A percentile compares a stretch with the other conserved stretches of the same genome.
These are phyloP conservation scores for Enteromius paludinosus DNA, from an alignment of 2,797 vertebrate genomes.

Conservation along the genomic window DNA sequence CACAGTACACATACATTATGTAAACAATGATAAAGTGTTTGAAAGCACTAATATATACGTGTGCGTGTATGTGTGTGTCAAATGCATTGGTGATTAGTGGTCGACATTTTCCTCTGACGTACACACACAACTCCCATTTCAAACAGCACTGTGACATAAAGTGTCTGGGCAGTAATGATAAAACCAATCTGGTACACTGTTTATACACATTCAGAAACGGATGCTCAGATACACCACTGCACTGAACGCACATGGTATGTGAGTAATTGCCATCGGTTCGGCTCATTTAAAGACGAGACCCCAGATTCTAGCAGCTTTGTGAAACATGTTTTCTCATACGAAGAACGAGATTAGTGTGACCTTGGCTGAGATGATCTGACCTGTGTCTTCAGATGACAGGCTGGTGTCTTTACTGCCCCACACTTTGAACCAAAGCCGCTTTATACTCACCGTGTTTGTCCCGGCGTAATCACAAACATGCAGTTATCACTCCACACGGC, in stretches of 20 bases:
- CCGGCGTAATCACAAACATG: constrained; percentile 50
- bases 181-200: constrained; percentile 53
- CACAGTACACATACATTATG: too few species aligned
- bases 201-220: neutral
- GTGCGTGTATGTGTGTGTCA: too few species aligned
- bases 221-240: neutral
- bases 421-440: constrained; percentile 7
- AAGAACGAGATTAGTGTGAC: neutral
- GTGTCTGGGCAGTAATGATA: constrained; percentile 54
- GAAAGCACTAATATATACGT: too few species aligned
- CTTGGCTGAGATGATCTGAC: neutral
- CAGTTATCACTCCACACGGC: constrained; percentile 7
- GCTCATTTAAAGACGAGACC: constrained; percentile 14
- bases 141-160: constrained; percentile 20
- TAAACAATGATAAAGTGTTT: too few species aligned
- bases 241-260: neutral
- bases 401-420: constrained; percentile 34
- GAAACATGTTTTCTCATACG: neutral
- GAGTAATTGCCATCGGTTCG: neutral
- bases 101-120: constrained; percentile 24
- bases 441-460: constrained; percentile 24
- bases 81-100: constrained; percentile 20
- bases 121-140: constrained; percentile 16
- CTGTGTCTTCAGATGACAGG: neutral
- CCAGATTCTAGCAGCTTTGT: neutral